Base-by-base conservation (phyloP, 1,140 invertebrate species). In the Xylocopa sonorina region DNA sequence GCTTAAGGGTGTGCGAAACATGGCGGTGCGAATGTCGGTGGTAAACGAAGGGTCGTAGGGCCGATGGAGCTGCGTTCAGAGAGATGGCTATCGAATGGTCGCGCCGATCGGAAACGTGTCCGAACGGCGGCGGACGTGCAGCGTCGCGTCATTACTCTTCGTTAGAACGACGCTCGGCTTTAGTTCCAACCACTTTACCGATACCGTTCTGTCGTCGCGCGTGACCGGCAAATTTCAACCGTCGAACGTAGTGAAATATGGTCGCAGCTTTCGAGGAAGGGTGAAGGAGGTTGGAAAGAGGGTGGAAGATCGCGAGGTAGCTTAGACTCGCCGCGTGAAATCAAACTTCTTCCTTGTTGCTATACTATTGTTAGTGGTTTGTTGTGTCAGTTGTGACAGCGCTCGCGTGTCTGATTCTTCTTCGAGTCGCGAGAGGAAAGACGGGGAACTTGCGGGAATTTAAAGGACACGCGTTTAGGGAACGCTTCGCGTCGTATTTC, bases 311-410 rank as follows among this genome's bases (percentile, higher is more conserved):
- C 6, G 46, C 27, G 2, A 1, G 12, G 18, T 14, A 24, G 32
- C 32, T 9, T 32, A 32, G 32, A 21, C 29, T 41, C 18, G 6
- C 6, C 46, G n/a, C n/a, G 46, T 18, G 24, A 57, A 73, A 73
- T 63, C 69, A 73, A 63, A 73, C 50, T 73, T 78, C 77, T 53
- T 78, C 48, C 69, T 73, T 72, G 58, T 78, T 73, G 50, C 69
- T 62, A 34, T 21, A 27, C n/a, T 27, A 48, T 63, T 48, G 77
- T 64, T 78, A 73, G 57, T 73, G 63, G 69, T 78, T 46, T 78
- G 71, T 71, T 51, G 73, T 78, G 73, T 63, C 73, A n/a, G 64
- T 64, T 73, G 69, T 73, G 32, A 48, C 34, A 57, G 55, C 53
- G n/a, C 41, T 77, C 66, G 50, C 24, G 34, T 21, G 57, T 38